These are phyloP conservation scores for Pomacea canaliculata DNA, from an alignment of 2,888 invertebrate genomes.

Conservation along the genomic window DNA sequence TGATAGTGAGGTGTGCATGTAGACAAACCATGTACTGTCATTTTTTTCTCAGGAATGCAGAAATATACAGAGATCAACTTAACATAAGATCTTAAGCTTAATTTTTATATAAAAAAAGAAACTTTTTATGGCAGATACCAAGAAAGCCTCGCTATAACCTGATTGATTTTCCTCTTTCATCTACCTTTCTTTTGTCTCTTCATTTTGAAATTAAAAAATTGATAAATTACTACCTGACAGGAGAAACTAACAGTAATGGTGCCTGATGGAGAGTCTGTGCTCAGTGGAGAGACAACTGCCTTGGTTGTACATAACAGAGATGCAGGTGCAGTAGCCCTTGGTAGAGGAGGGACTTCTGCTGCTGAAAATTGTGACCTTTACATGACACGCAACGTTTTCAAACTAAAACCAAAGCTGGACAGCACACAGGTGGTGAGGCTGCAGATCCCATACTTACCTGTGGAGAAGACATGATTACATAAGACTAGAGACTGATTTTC, in stretches of 20 bases:
- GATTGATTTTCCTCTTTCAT: too few relatives aligned
- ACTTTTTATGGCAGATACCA: too few relatives aligned
- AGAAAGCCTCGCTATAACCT: too few relatives aligned
- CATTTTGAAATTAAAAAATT: background rate
- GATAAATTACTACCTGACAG: background rate
- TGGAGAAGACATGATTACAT: constrained; percentile 14
- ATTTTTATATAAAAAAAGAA: background rate
- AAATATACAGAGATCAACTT: too few relatives aligned
- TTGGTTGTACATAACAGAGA: constrained; percentile 21
- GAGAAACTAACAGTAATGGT: constrained; percentile 13
- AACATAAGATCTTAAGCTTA: background rate
- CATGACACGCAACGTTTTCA: constrained; percentile 10
- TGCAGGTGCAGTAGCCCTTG: background rate
- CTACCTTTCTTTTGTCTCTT: background rate
- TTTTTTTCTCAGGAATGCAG: background rate
- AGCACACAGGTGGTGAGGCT: background rate
- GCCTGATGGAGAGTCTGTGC: constrained; percentile 11
- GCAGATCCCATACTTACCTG: constrained; percentile 16
- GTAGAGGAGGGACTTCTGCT: background rate
- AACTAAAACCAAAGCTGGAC: background rate
- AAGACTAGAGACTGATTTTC: too few relatives aligned
- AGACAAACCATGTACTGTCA: background rate
- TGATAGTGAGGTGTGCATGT: background rate
- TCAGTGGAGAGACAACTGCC: constrained; percentile 20
- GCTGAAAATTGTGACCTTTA: constrained; percentile 2